Evolutionary conservation across 2,797 vertebrate species (phyloP), one percentile per base, ranked within the genome.

Genomic region (Dendrocincla fuliginosa): DNA sequence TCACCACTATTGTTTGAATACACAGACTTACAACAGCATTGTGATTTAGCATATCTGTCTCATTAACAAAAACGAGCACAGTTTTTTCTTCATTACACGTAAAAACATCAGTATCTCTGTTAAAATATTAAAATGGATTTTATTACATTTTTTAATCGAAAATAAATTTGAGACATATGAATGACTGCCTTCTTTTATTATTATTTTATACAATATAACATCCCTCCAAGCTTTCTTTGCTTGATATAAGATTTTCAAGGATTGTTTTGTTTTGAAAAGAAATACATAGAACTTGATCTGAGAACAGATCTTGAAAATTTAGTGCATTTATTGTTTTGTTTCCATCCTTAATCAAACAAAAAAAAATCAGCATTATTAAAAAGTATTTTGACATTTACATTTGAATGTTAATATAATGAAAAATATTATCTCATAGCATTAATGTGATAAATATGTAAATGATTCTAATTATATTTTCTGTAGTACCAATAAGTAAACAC

Each of bases 21-120:
- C 60, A 68, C 16, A 85, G 49, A 19, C 44, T 33, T 75, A 44
- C 30, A 61, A 69, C 20, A 67, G 39, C 49, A 50, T 13, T 61
- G 18, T 67, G 35, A 67, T 68, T 83, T 87, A 91, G 24, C 32
- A 16, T 63, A 55, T 55, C 32, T 73, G 23, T 35, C 57, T 92
- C 84, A 84, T 85, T 93, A 85, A 90, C 65, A 92, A 89, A 95
- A 93, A 78, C 20, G 42, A 78, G 35, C 11, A 47, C 30, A 73
- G 3, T 23, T 42, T 91, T 88, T 70, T 13, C 18, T 94, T 90
- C 13, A 84, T 93, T 94, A 74, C 70, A 18, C 12, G 20, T 79
- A 88, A 74, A 73, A 83, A 25, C 8, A 49, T 35, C 22, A 46
- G 5, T 12, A 63, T 60, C 12, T 71, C 3, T 82, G 44, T 41